phyloP scores from a whole-genome alignment of 2,113 vertebrate species.

The Etia nguti region DNA sequence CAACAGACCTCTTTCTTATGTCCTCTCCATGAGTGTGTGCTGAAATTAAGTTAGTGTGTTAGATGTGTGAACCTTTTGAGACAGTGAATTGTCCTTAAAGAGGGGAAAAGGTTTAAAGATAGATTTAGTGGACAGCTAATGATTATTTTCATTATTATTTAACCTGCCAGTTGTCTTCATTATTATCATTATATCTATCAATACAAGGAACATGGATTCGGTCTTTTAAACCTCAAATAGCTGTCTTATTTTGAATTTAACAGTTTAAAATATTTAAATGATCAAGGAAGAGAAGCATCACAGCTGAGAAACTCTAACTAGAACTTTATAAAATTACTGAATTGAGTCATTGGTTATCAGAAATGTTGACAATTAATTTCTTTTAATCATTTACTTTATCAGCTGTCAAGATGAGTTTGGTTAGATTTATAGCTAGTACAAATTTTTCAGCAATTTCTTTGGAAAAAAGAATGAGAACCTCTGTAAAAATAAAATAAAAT shows the following conservation, averaged over 20 bases:
- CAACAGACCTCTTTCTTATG: slow-evolving; percentile 59
- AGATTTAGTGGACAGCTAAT: not conserved
- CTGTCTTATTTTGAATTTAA: not conserved
- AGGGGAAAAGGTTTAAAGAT: not conserved
- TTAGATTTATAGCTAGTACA: not conserved
- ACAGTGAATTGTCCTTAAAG: not conserved
- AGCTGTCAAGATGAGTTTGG: not conserved
- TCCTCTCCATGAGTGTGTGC: slow-evolving; percentile 32
- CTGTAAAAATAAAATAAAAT: not conserved
- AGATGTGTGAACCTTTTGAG: slow-evolving; percentile 15
- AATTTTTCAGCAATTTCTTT: not conserved
- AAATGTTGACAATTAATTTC: not conserved
- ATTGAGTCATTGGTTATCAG: not conserved
- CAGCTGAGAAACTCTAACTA: not conserved
- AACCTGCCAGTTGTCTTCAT: not conserved
- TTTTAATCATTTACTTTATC: not conserved
- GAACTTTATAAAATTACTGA: not conserved
- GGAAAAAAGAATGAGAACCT: not conserved
- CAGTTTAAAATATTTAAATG: not conserved
- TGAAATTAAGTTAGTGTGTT: slow-evolving; percentile 47
- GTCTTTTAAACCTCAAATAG: not conserved
- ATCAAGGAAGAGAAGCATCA: not conserved
- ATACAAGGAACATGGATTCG: not conserved
- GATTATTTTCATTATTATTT: not conserved
- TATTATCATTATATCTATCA: not conserved